Evolutionary conservation across 23 tunicate species (phyloP).

Genomic region (Trididemnum miniatum): DNA sequence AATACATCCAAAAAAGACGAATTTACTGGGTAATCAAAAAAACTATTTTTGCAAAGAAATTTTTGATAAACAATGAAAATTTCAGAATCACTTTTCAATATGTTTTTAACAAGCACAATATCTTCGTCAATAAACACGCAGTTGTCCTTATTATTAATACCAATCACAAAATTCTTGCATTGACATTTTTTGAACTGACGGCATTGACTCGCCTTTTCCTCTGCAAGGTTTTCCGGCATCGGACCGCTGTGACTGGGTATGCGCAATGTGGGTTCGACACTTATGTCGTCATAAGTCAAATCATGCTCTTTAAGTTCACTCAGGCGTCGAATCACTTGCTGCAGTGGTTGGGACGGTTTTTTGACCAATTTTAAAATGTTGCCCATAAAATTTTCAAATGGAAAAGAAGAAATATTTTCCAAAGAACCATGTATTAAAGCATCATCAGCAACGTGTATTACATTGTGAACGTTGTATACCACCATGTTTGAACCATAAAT

Average conservation of each 20-base stretch:
- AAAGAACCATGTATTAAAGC: slow-evolving; percentile 22
- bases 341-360: slow-evolving; percentile 40
- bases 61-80: neutral
- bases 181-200: neutral
- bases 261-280: too few relatives aligned
- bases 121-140: neutral
- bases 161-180: too few relatives aligned
- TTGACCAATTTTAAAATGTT: slow-evolving; percentile 20
- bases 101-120: neutral
- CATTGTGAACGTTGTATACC: slow-evolving; percentile 43
- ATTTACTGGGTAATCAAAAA: slow-evolving; percentile 8
- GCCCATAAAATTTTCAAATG: slow-evolving; percentile 46
- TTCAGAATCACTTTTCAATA: neutral
- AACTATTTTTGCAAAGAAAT: neutral
- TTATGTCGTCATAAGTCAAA: too few relatives aligned
- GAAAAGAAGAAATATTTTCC: slow-evolving; percentile 49
- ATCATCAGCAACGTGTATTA: slow-evolving; percentile 36
- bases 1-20: too few relatives aligned
- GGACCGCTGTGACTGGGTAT: too few relatives aligned
- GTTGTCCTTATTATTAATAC: neutral
- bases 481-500: slow-evolving; percentile 26
- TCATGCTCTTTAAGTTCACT: neutral
- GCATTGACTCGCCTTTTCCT: too few relatives aligned
- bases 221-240: neutral
- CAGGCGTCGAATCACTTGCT: slow-evolving; percentile 35